Conservation (phyloP, 1,140 invertebrate genomes). For the Pantala flavescens region DNA sequence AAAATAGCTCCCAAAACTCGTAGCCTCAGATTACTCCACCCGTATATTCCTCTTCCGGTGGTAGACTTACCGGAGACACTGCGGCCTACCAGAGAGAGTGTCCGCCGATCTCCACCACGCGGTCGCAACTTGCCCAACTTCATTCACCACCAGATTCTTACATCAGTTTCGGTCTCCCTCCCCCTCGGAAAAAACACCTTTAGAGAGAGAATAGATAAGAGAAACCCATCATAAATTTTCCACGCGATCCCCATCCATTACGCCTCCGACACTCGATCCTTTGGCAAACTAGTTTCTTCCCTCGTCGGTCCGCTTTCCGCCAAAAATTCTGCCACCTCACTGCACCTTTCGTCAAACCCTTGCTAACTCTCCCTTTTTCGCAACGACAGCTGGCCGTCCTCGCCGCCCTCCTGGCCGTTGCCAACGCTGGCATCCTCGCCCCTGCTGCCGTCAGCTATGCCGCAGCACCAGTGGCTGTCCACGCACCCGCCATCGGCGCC, state of each 20-base stretch:
- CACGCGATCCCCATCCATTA: not conserved
- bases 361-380: not conserved
- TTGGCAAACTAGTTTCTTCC: not conserved
- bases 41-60: no score
- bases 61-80: no score
- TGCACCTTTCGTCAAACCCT: not conserved
- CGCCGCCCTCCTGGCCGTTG: not conserved
- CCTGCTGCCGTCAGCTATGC: not conserved
- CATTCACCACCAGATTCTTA: no score
- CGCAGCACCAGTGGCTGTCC: not conserved
- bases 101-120: no score
- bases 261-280: not conserved
- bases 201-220: no score
- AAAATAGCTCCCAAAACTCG: no score
- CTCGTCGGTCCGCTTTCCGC: not conserved
- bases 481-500: slow-evolving; percentile 35
- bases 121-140: no score
- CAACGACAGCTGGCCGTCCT: not conserved
- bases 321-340: not conserved
- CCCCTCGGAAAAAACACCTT: no score
- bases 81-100: no score
- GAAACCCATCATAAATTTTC: not conserved
- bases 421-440: not conserved
- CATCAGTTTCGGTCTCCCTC: no score
- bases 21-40: no score